Evolutionary conservation across 2,888 invertebrate species (phyloP), one percentile per base, ranked within the genome.

Genomic region (Drosophila paracracens): DNA sequence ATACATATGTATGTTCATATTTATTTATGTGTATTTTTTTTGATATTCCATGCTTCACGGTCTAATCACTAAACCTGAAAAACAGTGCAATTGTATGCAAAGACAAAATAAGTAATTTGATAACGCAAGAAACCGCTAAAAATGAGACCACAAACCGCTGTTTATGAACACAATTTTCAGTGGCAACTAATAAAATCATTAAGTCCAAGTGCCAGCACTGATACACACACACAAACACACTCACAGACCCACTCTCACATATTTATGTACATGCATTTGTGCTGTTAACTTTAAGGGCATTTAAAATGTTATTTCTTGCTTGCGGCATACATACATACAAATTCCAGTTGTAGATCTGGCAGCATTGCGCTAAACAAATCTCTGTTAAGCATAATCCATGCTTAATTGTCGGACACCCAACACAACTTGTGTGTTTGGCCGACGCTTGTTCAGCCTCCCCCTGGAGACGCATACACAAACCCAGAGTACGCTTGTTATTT

Each of bases 381-480:
- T 62, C 65, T 70, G 58, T 54, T 66, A 46, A 67, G 27, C 67
- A 76, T 88, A 88, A 88, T 84, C 85, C 85, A 66, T 67, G 72
- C 86, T 85, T 85, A 88, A 83, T 83, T 85, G 88, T 63, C 74
- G 64, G 58, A 62, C 83, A 86, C 71, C 61, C 69, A 58, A 10
- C 51, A 54, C n/a, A 25, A 54, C 48, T 53, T 59, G 50, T 27
- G 21, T 16, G 27, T n/a, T 50, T 52, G 38, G 16, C 29, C 36
- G 57, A n/a, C 52, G 52, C 58, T 58, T 25, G 7, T 16, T 25
- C 43, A 16, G 25, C 54, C 52, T 31, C 64, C 64, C 64, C 71
- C 53, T 60, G 33, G 72, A 52, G 70, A 62, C 38, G 57, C 21
- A 57, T 1, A 25, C 43, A 31, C 58, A 50, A 7, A 52, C 18